Evolutionary conservation across 2,797 vertebrate species (phyloP).

Genomic region (Stomatorhinus walkeri): DNA sequence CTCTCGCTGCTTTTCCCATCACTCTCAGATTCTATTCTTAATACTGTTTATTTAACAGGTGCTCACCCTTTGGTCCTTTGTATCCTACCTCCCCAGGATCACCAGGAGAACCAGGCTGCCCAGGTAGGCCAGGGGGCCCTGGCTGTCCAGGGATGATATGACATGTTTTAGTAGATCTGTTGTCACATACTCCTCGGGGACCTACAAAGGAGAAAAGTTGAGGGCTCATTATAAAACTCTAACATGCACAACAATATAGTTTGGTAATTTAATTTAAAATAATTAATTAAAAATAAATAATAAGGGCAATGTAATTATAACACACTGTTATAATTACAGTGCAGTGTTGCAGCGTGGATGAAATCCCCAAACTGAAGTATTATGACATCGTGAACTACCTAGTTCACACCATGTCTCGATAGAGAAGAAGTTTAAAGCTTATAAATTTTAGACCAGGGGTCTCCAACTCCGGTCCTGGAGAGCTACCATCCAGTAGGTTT

Average conservation of each 20-base stretch:
- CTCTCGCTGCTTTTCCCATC: neutral
- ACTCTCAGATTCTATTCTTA: neutral
- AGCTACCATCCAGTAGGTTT: too few relatives aligned
- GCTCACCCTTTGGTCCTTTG: conserved; percentile 48
- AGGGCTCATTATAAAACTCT: neutral
- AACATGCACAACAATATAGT: neutral
- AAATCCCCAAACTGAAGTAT: neutral
- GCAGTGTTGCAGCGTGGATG: neutral
- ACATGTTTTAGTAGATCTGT: too few relatives aligned
- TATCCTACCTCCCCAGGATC: conserved; percentile 23
- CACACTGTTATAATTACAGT: neutral
- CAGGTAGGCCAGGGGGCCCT: conserved; percentile 36
- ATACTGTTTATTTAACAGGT: neutral
- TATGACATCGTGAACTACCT: neutral
- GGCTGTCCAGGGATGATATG: neutral
- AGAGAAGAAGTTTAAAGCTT: neutral
- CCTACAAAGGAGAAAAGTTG: conserved; percentile 28
- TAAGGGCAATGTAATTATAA: neutral
- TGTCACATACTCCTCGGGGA: conserved; percentile 11
- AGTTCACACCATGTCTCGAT: neutral
- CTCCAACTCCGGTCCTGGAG: too few relatives aligned
- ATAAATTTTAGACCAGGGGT: neutral
- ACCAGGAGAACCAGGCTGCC: conserved; percentile 43
- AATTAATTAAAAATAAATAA: neutral
- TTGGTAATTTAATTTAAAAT: neutral